Conservation (phyloP, 37 sponge, comb jelly and placozoan genomes). For the Chondrosia reniformis region DNA sequence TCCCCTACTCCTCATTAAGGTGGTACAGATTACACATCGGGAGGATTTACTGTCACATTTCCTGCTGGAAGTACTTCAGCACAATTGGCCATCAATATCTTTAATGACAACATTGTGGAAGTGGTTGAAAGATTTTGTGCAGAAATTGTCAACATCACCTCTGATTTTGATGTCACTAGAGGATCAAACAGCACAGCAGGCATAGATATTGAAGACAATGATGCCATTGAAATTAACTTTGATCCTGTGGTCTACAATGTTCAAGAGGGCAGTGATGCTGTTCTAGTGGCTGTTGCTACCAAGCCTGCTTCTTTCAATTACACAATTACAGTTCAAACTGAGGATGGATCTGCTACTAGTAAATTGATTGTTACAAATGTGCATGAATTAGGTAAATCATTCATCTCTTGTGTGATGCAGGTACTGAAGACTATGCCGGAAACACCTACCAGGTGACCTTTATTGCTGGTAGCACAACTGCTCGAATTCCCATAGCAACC, state of each 20-base stretch:
- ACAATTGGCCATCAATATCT: background rate
- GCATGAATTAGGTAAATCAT: background rate
- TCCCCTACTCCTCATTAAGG: slow-evolving; percentile 32
- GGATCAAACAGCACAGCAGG: slow-evolving; percentile 11
- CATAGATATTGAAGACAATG: slow-evolving; percentile 28
- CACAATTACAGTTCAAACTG: slow-evolving; percentile 17
- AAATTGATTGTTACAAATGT: background rate
- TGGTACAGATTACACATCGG: background rate
- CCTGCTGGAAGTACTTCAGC: slow-evolving; percentile 16
- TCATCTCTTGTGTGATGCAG: background rate
- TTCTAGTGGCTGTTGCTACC: no score
- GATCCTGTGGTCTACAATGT: slow-evolving; percentile 1
- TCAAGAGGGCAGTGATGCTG: no score
- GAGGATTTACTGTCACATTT: background rate
- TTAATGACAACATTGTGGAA: background rate
- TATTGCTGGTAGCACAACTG: slow-evolving; percentile 4
- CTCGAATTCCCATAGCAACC: background rate
- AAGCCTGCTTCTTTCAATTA: background rate
- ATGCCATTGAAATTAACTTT: slow-evolving; percentile 15
- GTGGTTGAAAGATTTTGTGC: slow-evolving; percentile 32
- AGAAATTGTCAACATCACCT: background rate
- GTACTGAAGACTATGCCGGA: slow-evolving; percentile 25
- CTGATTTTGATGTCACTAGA: background rate
- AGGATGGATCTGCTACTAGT: slow-evolving; percentile 42
- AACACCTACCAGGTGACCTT: background rate